Evolutionary conservation across 2,888 invertebrate genomes (phyloP), one percentile per base, ranked within the genome.

Genomic region (Spatulosminthurus flaviceps): DNA sequence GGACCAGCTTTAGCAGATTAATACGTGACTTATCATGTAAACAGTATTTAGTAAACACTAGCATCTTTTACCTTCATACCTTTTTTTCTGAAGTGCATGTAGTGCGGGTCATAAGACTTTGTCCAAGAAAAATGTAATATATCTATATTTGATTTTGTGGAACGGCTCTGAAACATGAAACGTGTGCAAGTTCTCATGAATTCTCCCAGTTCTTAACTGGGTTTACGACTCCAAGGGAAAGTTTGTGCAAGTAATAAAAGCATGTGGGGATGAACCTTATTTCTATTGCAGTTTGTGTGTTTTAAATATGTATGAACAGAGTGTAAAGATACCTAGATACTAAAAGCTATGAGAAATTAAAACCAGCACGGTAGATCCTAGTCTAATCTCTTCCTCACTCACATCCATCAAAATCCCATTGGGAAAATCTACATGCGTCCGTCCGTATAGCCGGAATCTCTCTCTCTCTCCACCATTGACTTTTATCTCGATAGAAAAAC

Each of bases 331-430:
- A n/a, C n/a, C n/a, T n/a, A n/a, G n/a, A n/a, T n/a, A n/a, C n/a
- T n/a, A n/a, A n/a, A n/a, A n/a, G n/a, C n/a, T 51, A 19, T 19
- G 51, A n/a, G 51, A 51, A 51, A 19, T 19, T 51, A n/a, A n/a
- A 51, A 51, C n/a, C 16, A 51, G n/a, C 51, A 51, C 51, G n/a
- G 51, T 2, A 51, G 51, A 51, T 51, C 51, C 51, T 51, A 19
- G 51, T 51, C 80, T 73, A 71, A 71, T 71, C 71, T 71, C 71
- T 71, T 42, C 42, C 71, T 51, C 51, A 51, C 51, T 51, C 51
- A 51, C 71, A 71, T 71, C 71, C 34, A 71, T 71, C 71, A 71
- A 71, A n/a, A n/a, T n/a, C 42, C 42, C n/a, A 51, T 16, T 51
- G 2, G 16, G 51, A 2, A n/a, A 51, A 51, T 51, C 51, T 51